These are phyloP conservation scores for Phrynocephalus guinanensis DNA, from an alignment of 2,797 vertebrate species.

Conservation along the genomic window DNA sequence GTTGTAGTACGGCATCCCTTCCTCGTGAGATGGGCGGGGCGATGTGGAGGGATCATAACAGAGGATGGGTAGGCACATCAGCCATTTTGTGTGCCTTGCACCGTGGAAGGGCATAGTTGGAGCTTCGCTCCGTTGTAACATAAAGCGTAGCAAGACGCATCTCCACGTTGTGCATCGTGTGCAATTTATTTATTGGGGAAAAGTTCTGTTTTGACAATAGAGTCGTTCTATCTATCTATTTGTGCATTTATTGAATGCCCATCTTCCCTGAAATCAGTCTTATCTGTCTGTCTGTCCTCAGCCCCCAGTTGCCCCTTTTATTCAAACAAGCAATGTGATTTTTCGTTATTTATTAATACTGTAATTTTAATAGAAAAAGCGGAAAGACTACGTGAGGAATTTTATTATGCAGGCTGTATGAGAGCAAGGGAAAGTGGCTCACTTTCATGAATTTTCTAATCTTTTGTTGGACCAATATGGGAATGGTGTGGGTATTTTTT, in stretches of 20 bases:
- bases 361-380: too few relatives aligned
- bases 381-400: background rate
- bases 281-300: too few relatives aligned
- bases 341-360: too few relatives aligned
- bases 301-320: too few relatives aligned
- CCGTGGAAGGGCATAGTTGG: background rate
- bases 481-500: background rate
- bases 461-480: background rate
- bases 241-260: too few relatives aligned
- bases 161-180: too few relatives aligned
- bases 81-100: conserved; percentile 21
- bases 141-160: too few relatives aligned
- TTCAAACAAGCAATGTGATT: too few relatives aligned
- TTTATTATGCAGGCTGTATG: background rate
- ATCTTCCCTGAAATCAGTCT: too few relatives aligned
- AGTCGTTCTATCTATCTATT: background rate
- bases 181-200: background rate
- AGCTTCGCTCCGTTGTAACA: background rate
- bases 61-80: background rate
- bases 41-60: conserved; percentile 1
- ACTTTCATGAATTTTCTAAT: background rate
- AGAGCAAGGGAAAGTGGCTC: background rate
- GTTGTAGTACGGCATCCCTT: conserved; percentile 39
- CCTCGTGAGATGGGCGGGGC: background rate
- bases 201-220: background rate